phyloP scores from a whole-genome alignment of 2,113 vertebrate species.

The Datnioides undecimradiatus region DNA sequence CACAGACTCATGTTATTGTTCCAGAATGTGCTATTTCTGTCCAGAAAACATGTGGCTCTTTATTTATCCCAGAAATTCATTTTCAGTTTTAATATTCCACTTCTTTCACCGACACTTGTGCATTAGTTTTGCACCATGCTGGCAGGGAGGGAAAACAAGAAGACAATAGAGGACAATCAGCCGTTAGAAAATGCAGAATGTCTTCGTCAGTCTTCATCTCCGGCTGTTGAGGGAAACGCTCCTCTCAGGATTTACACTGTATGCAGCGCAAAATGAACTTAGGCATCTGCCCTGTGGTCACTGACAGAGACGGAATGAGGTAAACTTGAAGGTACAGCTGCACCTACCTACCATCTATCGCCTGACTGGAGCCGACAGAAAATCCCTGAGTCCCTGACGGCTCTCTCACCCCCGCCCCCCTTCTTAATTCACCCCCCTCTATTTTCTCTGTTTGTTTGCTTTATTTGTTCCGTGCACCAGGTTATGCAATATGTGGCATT shows the following conservation, averaged over 20 bases:
- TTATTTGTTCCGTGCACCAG: conserved; percentile 51
- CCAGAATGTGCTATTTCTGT: conserved; percentile 8
- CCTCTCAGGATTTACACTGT: neutral
- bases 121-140: neutral
- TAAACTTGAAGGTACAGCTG: conserved; percentile 43
- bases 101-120: neutral
- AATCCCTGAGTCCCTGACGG: conserved; percentile 39
- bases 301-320: neutral
- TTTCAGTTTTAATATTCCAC: neutral
- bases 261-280: conserved; percentile 1
- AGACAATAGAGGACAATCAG: conserved; percentile 25
- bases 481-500: conserved; percentile 72
- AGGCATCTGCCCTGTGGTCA: conserved; percentile 12
- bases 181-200: conserved; percentile 6
- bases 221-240: conserved; percentile 9
- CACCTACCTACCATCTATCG: conserved; percentile 10
- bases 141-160: conserved; percentile 19
- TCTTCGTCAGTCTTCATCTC: conserved; percentile 13
- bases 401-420: neutral
- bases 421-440: conserved; percentile 20
- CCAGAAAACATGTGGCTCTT: neutral
- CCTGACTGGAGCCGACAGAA: conserved; percentile 43
- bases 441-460: conserved; percentile 45
- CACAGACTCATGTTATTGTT: neutral
- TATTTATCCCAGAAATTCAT: neutral